Base-by-base conservation (phyloP, 2,888 invertebrate species). In the Actias luna region DNA sequence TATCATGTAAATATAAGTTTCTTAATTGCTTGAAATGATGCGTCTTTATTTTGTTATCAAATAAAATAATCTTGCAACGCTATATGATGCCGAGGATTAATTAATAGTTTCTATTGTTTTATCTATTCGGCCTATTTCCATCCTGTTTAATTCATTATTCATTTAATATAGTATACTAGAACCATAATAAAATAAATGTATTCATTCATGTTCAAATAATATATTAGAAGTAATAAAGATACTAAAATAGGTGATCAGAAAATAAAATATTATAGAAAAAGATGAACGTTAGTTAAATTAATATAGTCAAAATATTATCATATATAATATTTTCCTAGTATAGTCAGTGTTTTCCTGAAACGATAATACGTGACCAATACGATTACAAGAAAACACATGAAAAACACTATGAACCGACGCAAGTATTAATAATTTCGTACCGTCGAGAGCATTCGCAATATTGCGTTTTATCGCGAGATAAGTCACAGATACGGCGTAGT, bases 401-500 rank as follows among this genome's bases (percentile, higher is more conserved):
- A 58, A 62, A 42, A 62, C 55, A 62, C 58, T 18, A 58, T 57
- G 58, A 33, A 42, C 58, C 61, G 18, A 42, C 61, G 57, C 58
- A 58, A 62, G 59, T 42, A 60, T 58, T 63, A 60, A 60, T 78
- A 80, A 79, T 81, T 69, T 68, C 35, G 68, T 39, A 55, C 29
- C 35, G 59, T 63, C 61, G 65, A 77, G 72, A 73, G 72, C 66
- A 67, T 62, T 70, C 76, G 75, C 74, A 79, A 81, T 77, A 83
- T 77, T 70, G 67, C 63, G 60, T 63, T 64, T 72, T 80, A 84
- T 80, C 76, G 55, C 31, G 27, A 62, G 79, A 83, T 83, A 79
- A 76, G 35, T 71, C 58, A 42, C 35, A 62, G 68, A 75, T 76
- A 75, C 69, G 66, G 67, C 69, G 71, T 64, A 65, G 66, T 71